Percentiles rank a stretch among this genome's conserved stretches.
phyloP scores from a whole-genome alignment of 1,140 invertebrate genomes.

The Sinella curviseta region DNA sequence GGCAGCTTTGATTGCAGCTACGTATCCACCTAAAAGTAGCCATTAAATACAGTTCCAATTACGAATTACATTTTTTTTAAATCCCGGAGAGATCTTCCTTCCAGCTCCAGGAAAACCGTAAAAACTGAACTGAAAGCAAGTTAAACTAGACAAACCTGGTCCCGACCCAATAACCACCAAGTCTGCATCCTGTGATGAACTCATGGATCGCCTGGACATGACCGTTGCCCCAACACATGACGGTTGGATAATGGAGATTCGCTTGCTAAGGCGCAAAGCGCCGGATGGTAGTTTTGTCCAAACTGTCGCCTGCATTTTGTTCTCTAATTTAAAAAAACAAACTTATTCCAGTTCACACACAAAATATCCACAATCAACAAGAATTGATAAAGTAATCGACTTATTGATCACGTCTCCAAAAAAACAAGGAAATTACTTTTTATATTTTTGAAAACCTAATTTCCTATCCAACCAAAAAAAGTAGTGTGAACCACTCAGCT shows the following conservation, averaged over 20 bases:
- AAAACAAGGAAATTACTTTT: too few relatives aligned
- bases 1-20: constrained; percentile 97
- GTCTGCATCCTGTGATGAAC: constrained; percentile 78
- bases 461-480: too few relatives aligned
- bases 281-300: not conserved
- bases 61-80: not conserved
- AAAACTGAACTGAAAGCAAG: too few relatives aligned
- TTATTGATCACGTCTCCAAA: too few relatives aligned
- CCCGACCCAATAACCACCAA: constrained; percentile 97
- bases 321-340: not conserved
- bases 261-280: not conserved
- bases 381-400: too few relatives aligned
- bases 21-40: constrained; percentile 72
- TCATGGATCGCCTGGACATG: constrained; percentile 59
- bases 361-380: too few relatives aligned
- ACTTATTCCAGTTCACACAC: not conserved
- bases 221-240: not conserved
- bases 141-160: too few relatives aligned
- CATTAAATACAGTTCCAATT: too few relatives aligned
- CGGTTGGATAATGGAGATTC: constrained; percentile 7
- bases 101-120: too few relatives aligned
- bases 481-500: too few relatives aligned
- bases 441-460: too few relatives aligned
- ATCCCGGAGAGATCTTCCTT: too few relatives aligned
- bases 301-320: constrained; percentile 10